phyloP scores from a whole-genome alignment of 2,113 vertebrate species.

The Dicaeum eximium region DNA sequence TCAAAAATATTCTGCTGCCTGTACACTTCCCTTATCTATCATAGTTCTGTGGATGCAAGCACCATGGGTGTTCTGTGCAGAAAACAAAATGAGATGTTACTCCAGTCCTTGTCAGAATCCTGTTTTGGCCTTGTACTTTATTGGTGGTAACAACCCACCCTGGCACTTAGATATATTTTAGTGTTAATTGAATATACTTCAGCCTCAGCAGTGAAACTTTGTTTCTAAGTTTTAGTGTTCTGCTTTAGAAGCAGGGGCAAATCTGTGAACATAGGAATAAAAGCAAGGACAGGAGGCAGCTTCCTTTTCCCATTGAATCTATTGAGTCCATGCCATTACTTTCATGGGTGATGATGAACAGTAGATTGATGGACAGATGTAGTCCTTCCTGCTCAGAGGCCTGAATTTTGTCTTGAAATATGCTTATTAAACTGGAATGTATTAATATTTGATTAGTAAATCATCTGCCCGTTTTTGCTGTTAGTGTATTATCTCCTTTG shows the following conservation, averaged over 20 bases:
- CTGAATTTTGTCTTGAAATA: background rate
- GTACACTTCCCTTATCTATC: background rate
- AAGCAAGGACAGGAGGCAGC: background rate
- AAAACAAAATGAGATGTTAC: background rate
- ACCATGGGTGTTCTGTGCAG: background rate
- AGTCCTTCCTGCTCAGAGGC: background rate
- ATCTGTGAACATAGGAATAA: background rate
- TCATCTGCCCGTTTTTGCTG: background rate
- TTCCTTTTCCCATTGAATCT: background rate
- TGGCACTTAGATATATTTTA: background rate
- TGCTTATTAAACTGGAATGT: background rate
- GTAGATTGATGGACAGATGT: background rate
- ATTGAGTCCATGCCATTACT: background rate
- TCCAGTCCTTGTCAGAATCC: background rate
- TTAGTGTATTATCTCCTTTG: background rate
- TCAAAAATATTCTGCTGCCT: conserved; percentile 4
- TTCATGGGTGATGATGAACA: background rate
- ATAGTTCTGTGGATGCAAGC: background rate
- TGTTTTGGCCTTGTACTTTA: background rate
- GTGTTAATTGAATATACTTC: background rate
- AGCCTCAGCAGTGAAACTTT: background rate
- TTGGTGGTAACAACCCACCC: background rate
- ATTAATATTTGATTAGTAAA: conserved; percentile 4
- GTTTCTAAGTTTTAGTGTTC: background rate
- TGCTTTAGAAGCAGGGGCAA: background rate